Evolutionary conservation across 2,888 invertebrate genomes (phyloP).

Genomic region (Mythimna ferrago): DNA sequence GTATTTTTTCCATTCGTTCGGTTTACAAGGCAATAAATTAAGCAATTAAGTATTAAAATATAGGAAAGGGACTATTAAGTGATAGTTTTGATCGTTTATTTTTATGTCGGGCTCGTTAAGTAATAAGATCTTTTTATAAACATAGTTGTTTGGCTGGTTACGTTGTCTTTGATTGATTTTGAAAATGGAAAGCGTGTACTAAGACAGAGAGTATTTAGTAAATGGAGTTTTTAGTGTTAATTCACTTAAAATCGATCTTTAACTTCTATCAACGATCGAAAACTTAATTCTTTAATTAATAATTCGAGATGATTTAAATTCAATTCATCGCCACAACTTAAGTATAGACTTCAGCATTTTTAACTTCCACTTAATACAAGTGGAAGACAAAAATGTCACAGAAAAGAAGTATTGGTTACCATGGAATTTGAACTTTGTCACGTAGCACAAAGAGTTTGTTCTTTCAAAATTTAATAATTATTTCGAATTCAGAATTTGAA

Average conservation of each 20-base stretch:
- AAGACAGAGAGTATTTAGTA: constrained; percentile 17
- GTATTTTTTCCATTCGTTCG: constrained; percentile 56
- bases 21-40: constrained; percentile 67
- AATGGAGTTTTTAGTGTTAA: constrained; percentile 28
- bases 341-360: background rate
- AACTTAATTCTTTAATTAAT: background rate
- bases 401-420: no score
- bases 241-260: no score
- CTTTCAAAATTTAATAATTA: background rate
- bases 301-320: background rate
- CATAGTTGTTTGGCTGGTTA: constrained; percentile 15
- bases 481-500: no score
- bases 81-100: constrained; percentile 50
- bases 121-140: constrained; percentile 38
- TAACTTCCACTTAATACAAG: no score
- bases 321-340: background rate
- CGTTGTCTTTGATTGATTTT: constrained; percentile 45
- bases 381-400: background rate
- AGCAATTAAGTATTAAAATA: constrained; percentile 65
- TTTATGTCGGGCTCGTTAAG: constrained; percentile 46
- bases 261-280: no score
- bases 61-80: constrained; percentile 54
- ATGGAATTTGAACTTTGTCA: background rate
- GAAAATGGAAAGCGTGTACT: constrained; percentile 32
- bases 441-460: background rate